A percentile compares a stretch with the other conserved stretches of the same genome.
Evolutionary conservation across 1,140 invertebrate species (phyloP).

Genomic region (Halesus radiatus): DNA sequence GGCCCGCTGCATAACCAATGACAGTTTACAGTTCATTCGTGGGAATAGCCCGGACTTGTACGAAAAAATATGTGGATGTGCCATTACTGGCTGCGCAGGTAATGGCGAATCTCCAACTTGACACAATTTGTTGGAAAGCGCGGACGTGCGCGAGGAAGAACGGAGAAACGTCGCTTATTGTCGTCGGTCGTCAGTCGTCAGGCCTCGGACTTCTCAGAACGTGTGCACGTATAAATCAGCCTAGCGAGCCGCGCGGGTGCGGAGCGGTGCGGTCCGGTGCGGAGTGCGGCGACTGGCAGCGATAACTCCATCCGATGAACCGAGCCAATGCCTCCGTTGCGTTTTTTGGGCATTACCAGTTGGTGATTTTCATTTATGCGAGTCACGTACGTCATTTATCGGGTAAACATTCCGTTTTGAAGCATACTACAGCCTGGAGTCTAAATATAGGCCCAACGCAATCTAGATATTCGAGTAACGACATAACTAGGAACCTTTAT

Average conservation of each 20-base stretch:
- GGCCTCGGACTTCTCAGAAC: background rate
- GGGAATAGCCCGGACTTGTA: conserved; percentile 38
- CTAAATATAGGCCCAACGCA: too few relatives aligned
- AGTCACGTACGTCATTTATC: too few relatives aligned
- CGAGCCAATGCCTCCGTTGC: background rate
- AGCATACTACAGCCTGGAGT: too few relatives aligned
- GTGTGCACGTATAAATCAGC: background rate
- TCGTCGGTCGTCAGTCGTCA: too few relatives aligned
- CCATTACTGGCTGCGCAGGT: too few relatives aligned
- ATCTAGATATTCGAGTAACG: too few relatives aligned
- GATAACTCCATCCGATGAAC: background rate
- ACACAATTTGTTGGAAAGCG: conserved; percentile 33
- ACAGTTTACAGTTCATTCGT: conserved; percentile 38
- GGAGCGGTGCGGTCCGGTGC: too few relatives aligned
- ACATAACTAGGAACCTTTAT: too few relatives aligned
- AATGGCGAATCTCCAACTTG: conserved; percentile 33
- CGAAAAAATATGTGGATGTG: conserved; percentile 36
- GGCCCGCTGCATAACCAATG: conserved; percentile 36
- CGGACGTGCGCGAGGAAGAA: conserved; percentile 5
- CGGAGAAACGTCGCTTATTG: background rate
- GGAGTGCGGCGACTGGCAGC: background rate
- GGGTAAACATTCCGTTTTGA: too few relatives aligned
- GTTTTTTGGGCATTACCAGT: too few relatives aligned
- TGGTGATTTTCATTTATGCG: too few relatives aligned
- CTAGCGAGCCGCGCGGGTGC: background rate